Conservation (phyloP, 2,797 vertebrate genomes). For the Cuniculus paca region DNA sequence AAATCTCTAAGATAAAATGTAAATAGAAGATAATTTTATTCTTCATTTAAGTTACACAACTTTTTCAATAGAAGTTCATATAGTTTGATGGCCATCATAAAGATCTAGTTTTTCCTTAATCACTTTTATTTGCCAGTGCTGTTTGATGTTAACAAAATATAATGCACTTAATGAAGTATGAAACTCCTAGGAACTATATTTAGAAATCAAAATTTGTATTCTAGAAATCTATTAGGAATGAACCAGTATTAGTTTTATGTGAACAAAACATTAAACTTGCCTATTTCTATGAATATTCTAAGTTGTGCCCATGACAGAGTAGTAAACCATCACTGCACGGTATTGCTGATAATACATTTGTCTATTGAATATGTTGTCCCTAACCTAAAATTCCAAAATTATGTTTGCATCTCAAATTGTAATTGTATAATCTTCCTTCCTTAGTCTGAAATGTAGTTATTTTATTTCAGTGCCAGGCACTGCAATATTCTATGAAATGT, state of each 20-base stretch:
- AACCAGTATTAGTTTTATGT: neutral
- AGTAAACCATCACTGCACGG: neutral
- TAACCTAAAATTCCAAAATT: conserved; percentile 23
- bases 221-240: neutral
- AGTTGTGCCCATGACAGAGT: neutral
- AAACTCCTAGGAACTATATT: neutral
- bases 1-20: neutral
- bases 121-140: conserved; percentile 47
- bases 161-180: conserved; percentile 2
- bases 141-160: conserved; percentile 10
- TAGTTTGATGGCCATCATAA: conserved; percentile 19
- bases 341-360: neutral
- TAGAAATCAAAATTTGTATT: conserved; percentile 13
- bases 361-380: neutral
- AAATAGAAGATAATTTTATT: conserved; percentile 18
- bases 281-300: neutral
- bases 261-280: neutral
- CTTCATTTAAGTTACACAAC: neutral
- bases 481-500: neutral
- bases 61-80: neutral
- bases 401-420: neutral
- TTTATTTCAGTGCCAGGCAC: neutral
- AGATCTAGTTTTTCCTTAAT: conserved; percentile 24
- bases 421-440: neutral
- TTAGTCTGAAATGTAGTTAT: neutral